Evolutionary conservation across 2,888 invertebrate species (phyloP), one percentile per base, ranked within the genome.

Genomic region (Platycheirus albimanus): DNA sequence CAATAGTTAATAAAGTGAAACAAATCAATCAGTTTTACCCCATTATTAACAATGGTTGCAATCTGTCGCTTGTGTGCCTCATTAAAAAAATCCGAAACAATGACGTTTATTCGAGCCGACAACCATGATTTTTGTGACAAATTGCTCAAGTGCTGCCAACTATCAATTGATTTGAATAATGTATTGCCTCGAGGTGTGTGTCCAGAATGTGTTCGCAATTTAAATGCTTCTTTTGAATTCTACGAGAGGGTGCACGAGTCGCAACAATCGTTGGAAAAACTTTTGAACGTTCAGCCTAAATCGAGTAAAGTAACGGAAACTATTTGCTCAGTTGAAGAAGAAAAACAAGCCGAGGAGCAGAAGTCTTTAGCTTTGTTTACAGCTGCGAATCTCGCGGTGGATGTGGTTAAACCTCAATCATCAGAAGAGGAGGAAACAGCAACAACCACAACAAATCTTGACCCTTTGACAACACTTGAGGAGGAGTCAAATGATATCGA

Each of bases 41-140:
- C 24, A 24, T 4, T 24, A 4, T 24, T 3, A 43, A 19, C 45
- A 30, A 86, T 86, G 86, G 80, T 85, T 11, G 78, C 76, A 1
- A 85, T 88, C 20, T 89, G 89, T 56, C 87, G 89, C 10, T 81
- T 88, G 33, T 89, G 89, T 80, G 88, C 88, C 4, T 86, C 88
- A 2, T 36, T 89, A 4, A 87, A 86, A 30, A 87, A 87, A 85
- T 52, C 58, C 0, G 86, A 87, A 15, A 30, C 61, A 15, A 63
- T 87, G 49, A 58, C 66, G 7, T 84, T 77, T 47, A 86, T 88
- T 7, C 76, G 78, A 6, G 86, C 87, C 63, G 70, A 81, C 3
- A 83, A 83, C 2, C 81, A 86, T 63, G 85, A 86, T 33, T 63
- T 87, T 13, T 85, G 77, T 54, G 69, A 61, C 1, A 88, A 88